phyloP scores from a whole-genome alignment of 1,140 invertebrate genomes.

The Microplitis demolitor region DNA sequence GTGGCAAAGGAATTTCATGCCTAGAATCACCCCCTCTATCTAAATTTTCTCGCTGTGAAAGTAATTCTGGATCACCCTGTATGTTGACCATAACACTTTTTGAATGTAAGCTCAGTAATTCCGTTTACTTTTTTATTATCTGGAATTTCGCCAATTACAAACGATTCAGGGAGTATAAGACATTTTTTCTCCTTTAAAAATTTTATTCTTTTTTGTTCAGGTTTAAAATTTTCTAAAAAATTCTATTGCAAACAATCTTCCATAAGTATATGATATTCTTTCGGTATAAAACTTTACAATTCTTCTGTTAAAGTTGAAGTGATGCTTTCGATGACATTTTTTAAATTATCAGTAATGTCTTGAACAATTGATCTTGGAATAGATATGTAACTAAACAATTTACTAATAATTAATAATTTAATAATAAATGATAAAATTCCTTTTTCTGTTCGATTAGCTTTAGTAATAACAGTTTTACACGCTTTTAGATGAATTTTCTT shows the following conservation, averaged over 20 bases:
- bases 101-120: conserved; percentile 3
- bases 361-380: too few species aligned
- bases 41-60: too few species aligned
- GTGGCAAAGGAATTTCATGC: too few species aligned
- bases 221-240: conserved; percentile 21
- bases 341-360: too few species aligned
- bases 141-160: conserved; percentile 11
- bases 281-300: too few species aligned
- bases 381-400: background rate
- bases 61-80: background rate
- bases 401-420: background rate
- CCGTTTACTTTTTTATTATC: conserved; percentile 18
- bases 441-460: background rate
- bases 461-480: too few species aligned
- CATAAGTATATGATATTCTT: background rate
- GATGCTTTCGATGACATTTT: too few species aligned
- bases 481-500: too few species aligned
- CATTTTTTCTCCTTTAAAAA: conserved; percentile 20
- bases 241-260: background rate
- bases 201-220: conserved; percentile 26
- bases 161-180: conserved; percentile 6
- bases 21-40: too few species aligned
- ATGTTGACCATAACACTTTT: conserved; percentile 11
- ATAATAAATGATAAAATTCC: too few species aligned
- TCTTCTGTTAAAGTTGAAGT: too few species aligned